Percentiles rank a stretch among this genome's conserved stretches.
phyloP scores from a whole-genome alignment of 2,888 invertebrate genomes.

The Diarsia brunnea region DNA sequence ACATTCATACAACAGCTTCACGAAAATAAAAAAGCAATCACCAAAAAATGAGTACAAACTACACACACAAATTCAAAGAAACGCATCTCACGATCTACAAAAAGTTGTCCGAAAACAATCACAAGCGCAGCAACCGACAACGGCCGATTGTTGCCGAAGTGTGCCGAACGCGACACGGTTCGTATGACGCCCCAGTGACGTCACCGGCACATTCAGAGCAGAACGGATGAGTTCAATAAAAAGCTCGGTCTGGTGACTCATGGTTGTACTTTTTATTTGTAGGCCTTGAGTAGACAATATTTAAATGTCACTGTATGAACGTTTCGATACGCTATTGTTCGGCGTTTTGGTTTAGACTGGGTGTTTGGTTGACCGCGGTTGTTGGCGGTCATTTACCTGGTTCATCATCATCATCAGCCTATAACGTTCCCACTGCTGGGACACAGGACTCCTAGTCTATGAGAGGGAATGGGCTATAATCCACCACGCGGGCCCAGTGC shows the following conservation, averaged over 20 bases:
- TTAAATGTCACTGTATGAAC: conserved; percentile 24
- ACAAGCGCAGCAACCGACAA: conserved; percentile 55
- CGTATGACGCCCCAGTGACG: conserved; percentile 58
- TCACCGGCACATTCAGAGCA: conserved; percentile 64
- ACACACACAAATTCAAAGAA: conserved; percentile 39
- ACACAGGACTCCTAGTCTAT: too few relatives aligned
- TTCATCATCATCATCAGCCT: neutral
- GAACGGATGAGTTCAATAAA: conserved; percentile 57
- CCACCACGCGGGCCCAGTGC: too few relatives aligned
- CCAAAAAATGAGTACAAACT: neutral
- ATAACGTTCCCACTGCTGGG: too few relatives aligned
- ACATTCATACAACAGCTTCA: neutral
- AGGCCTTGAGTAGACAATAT: conserved; percentile 35
- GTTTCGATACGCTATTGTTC: conserved; percentile 44
- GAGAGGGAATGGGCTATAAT: too few relatives aligned
- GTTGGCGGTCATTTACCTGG: conserved; percentile 16
- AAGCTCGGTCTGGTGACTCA: conserved; percentile 48
- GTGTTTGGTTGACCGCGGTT: conserved; percentile 20
- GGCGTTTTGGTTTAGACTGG: conserved; percentile 20
- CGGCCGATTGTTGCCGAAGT: conserved; percentile 61
- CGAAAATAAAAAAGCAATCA: neutral
- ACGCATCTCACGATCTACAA: conserved; percentile 36
- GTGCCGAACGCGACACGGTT: conserved; percentile 63
- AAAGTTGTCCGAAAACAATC: conserved; percentile 38
- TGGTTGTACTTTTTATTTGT: conserved; percentile 39